Evolutionary conservation across 2,888 invertebrate genomes (phyloP), one percentile per base, ranked within the genome.

Genomic region (Apamea epomidion): DNA sequence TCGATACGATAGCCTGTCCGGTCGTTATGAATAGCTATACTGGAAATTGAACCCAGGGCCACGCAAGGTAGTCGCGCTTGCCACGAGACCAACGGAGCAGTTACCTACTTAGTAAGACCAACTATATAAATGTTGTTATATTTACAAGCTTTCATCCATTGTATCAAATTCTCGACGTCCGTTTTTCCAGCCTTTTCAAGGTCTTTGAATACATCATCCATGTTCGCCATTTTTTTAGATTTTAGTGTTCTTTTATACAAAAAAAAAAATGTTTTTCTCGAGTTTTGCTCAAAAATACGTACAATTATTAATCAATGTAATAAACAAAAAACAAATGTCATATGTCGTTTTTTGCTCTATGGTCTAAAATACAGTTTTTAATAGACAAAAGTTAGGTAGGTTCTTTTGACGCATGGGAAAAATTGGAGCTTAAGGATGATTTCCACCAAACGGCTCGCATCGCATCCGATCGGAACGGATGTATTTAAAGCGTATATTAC

Each of bases 131-230:
- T 42, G 16, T 5, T 25, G 16, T 48, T 21, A 73, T 75, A 60
- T 69, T 81, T 75, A 81, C 81, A 81, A 29, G 69, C 51, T 32
- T 81, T 69, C 81, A 81, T 81, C 81, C 81, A 81, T 54, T 62
- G 1, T 6, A 81, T n/a, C 8, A 81, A 75, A 37, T 62, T 81
- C 1, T 81, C 62, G 6, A 81, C 75, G n/a, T 81, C 81, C 25
- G n/a, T 68, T 6, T 81, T 81, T 16, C 81, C 81, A 4, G 75
- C 75, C 29, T 69, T 81, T 37, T 81, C 68, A 2, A 81, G 81
- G 32, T 81, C 42, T 37, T 0, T 45, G 29, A 75, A 81, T 29
- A 75, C 18, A 5, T 18, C 48, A 1, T 81, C 81, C 51, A 80
- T 68, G 16, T 42, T 74, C 21, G n/a, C 1, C 10, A 32, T 74